Evolutionary conservation across 2,888 invertebrate species (phyloP).

Genomic region (Drosophila aldrichi): DNA sequence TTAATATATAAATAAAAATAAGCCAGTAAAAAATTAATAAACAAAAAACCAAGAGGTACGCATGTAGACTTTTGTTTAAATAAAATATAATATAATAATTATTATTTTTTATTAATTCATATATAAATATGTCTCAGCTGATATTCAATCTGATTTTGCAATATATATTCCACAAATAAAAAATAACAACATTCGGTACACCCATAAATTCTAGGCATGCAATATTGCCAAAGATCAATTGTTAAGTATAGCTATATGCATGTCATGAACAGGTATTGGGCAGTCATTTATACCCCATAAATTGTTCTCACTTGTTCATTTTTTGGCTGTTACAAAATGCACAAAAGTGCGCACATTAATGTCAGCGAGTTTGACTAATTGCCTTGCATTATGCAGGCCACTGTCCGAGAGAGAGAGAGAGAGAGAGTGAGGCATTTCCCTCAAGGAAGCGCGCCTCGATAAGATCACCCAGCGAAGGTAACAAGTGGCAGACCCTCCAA

Average conservation of each 20-base stretch:
- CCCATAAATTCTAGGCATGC: not conserved
- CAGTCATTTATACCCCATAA: not conserved
- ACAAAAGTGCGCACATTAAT: slow-evolving; percentile 74
- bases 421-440: slow-evolving; percentile 17
- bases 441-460: slow-evolving; percentile 67
- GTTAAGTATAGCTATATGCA: too few species aligned
- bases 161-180: too few species aligned
- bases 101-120: too few species aligned
- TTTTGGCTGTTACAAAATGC: slow-evolving; percentile 61
- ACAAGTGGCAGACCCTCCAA: slow-evolving; percentile 52
- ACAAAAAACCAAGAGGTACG: too few species aligned
- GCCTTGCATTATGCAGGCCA: slow-evolving; percentile 53
- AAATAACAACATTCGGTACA: not conserved
- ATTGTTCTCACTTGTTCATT: not conserved
- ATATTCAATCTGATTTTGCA: too few species aligned
- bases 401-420: not conserved
- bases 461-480: slow-evolving; percentile 56
- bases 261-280: not conserved
- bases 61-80: too few species aligned
- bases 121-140: too few species aligned
- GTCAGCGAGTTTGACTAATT: slow-evolving; percentile 79
- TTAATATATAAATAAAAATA: too few species aligned
- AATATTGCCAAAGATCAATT: too few species aligned
- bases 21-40: too few species aligned
- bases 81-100: too few species aligned